Base-by-base conservation (phyloP, 2,888 invertebrate genomes). In the Temnothorax rugatulus region DNA sequence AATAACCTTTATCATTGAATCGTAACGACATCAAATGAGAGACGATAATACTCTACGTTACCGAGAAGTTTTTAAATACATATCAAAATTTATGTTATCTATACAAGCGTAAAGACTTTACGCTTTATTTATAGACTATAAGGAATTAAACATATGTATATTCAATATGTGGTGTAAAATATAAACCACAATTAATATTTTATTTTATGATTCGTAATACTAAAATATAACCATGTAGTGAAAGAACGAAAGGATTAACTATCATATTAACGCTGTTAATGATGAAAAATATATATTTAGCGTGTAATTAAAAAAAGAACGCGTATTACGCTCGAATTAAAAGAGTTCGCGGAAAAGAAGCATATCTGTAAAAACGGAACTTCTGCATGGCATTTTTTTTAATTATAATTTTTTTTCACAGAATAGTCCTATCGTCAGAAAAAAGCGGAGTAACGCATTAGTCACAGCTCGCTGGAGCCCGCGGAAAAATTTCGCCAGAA, bases 391-490 rank as follows among this genome's bases (percentile, higher is more conserved):
- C n/a, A n/a, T 41, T 50, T 50, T 50, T 29, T 41, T 44, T 54
- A 29, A 29, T 54, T 52, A 25, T 52, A 3, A 9, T 9, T n/a
- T 15, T 59, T 50, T 25, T 38, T 21, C 11, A 63, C 57, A 2
- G 21, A 77, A 21, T 44, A 77, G 41, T 34, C 21, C 34, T 59
- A 71, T 79, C 71, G 34, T 47, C 71, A 15, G 34, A 4, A 21
- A 71, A 61, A 52, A 63, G 47, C 61, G 71, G 66, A 86, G 85
- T 84, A 85, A 85, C 86, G 86, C 90, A 91, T 92, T 91, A 91
- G 90, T 92, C 90, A 92, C 89, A 88, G 87, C 85, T 85, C 82
- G 84, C 64, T 73, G 84, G 73, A 88, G 86, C 85, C 83, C 71
- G 76, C 74, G 86, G 83, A 84, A 87, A 91, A 90, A 89, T 86